Evolutionary conservation across 2,888 invertebrate species (phyloP), one percentile per base, ranked within the genome.

Genomic region (Hirtodrosophila cameraria): DNA sequence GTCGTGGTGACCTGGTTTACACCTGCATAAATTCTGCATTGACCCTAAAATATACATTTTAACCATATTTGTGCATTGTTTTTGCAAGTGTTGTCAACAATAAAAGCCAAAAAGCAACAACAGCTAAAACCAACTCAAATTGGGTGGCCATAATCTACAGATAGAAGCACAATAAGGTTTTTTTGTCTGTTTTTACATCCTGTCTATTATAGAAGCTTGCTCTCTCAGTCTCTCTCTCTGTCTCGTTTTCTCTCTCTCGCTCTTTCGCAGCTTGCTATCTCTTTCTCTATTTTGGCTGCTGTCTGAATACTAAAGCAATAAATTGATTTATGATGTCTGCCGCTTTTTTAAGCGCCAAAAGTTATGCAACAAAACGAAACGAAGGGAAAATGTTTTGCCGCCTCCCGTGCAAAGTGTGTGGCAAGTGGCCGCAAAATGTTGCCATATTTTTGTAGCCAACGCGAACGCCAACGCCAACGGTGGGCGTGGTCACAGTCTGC

Each of bases 271-370:
- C 8, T 33, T 16, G 23, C 31, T 15, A 43, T 49, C 43, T 53
- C 39, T 8, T 9, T 36, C 41, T 53, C 23, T 43, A 20, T 57
- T 39, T 46, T n/a, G 45, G n/a, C 63, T 71, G 49, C 35, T 72
- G 55, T 72, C 53, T 53, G 61, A 35, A 41, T 75, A 41, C 27
- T 45, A 30, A 55, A 57, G 71, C 55, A 61, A 67, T 78, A 70
- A 82, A 78, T 85, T 79, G 78, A 79, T 79, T 79, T 79, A 79
- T 85, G 71, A 85, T 79, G 78, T 79, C 86, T 79, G 86, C 53
- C 62, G 49, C 55, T 67, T 58, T 67, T 71, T 64, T 54, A 48
- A 82, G 61, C 83, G 60, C 82, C 63, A 58, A 63, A 78, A 82
- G 86, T 85, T 78, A 78, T 82, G 78, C 86, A 78, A 78, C 79